A percentile compares a stretch with the other conserved stretches of the same genome.
phyloP scores from a whole-genome alignment of 2,113 vertebrate species.

The Perca fluviatilis region DNA sequence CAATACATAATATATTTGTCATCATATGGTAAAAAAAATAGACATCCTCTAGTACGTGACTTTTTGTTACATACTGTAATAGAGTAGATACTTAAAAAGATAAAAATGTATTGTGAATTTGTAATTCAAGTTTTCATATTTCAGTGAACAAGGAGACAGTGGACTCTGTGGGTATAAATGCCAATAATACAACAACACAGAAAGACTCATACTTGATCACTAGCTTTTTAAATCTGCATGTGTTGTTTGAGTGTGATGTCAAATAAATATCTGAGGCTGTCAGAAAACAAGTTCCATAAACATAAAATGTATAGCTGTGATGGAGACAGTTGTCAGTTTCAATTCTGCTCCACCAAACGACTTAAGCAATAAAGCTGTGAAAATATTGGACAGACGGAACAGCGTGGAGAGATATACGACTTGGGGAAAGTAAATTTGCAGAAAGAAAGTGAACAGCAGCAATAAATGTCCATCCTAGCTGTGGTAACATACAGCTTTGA shows the following conservation, averaged over 20 bases:
- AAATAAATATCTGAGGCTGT: slow-evolving; percentile 12
- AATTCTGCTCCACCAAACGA: slow-evolving; percentile 12
- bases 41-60: background rate
- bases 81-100: background rate
- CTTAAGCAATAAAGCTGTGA: slow-evolving; percentile 51
- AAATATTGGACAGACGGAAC: slow-evolving; percentile 36
- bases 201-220: background rate
- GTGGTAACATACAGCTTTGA: slow-evolving; percentile 23
- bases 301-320: slow-evolving; percentile 38
- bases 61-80: background rate
- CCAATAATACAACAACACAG: background rate
- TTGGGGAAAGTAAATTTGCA: slow-evolving; percentile 56
- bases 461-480: slow-evolving; percentile 32
- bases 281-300: slow-evolving; percentile 39
- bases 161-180: background rate
- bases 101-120: background rate
- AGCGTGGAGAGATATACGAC: slow-evolving; percentile 41
- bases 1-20: background rate
- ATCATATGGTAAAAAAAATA: background rate
- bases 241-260: background rate
- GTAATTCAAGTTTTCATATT: background rate
- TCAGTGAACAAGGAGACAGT: too few species aligned
- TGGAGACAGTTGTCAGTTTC: slow-evolving; percentile 38
- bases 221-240: background rate
- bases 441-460: slow-evolving; percentile 5